Conservation (phyloP, 1,140 invertebrate species). For the Varroa destructor region DNA sequence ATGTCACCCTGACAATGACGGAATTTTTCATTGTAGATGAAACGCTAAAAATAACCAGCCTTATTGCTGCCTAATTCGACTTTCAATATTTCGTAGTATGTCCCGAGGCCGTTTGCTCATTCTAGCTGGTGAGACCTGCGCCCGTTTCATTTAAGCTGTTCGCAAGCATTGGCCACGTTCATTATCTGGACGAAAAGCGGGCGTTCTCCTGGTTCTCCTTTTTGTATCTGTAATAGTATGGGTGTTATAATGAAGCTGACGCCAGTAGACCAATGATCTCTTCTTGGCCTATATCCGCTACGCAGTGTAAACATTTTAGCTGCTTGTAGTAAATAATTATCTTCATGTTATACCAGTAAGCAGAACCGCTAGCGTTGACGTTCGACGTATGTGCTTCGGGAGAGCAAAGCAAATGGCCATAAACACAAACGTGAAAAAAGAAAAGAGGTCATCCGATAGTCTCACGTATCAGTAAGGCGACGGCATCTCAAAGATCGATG, state of each 20-base stretch:
- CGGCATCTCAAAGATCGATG: neutral
- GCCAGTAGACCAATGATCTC: neutral
- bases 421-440: too few relatives aligned
- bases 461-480: neutral
- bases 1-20: neutral
- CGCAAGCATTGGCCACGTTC: neutral
- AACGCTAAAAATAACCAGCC: neutral
- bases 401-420: neutral
- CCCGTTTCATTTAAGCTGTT: neutral
- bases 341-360: constrained; percentile 3
- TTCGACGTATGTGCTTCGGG: neutral
- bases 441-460: neutral
- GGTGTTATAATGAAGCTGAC: neutral
- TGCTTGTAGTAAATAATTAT: neutral
- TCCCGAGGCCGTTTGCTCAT: neutral
- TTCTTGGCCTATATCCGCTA: neutral
- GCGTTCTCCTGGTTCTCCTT: neutral
- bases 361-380: neutral
- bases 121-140: neutral
- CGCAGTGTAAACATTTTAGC: neutral
- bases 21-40: neutral
- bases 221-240: neutral
- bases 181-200: neutral
- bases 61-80: neutral
- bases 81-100: neutral